Conservation (phyloP, 2,113 vertebrate species). For the Limanda limanda region DNA sequence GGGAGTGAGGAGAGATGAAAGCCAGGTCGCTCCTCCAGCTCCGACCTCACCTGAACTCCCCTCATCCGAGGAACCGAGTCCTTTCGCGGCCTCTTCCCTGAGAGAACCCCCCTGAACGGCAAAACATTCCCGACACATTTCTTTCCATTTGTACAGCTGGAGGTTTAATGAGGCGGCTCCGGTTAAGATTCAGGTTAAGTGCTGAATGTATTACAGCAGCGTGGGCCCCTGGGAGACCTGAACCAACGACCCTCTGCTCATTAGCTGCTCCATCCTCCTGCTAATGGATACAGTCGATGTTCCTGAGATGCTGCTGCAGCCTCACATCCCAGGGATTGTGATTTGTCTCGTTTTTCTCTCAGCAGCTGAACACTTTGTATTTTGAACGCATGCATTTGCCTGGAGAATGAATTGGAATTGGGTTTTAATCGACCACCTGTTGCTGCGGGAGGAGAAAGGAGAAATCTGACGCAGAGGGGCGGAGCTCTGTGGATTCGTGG, state of each 20-base stretch:
- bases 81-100: no score
- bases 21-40: no score
- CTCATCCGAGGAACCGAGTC: no score
- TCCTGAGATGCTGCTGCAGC: conserved; percentile 8
- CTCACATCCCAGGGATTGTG: background rate
- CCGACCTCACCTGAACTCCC: no score
- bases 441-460: conserved; percentile 9
- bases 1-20: no score
- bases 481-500: background rate
- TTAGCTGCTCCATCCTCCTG: conserved; percentile 21
- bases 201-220: conserved; percentile 53
- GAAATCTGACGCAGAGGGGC: background rate
- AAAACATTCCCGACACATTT: conserved; percentile 25
- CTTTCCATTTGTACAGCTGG: conserved; percentile 50
- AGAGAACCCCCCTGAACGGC: conserved; percentile 13
- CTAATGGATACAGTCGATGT: conserved; percentile 42
- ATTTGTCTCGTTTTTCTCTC: background rate
- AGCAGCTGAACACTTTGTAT: background rate
- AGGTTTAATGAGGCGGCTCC: conserved; percentile 51
- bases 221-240: conserved; percentile 13
- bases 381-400: background rate
- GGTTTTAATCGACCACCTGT: conserved; percentile 43
- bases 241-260: conserved; percentile 31
- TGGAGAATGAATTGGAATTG: background rate
- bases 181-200: conserved; percentile 63